Conservation (phyloP, 1,140 invertebrate species). For the Cyrtorhinus lividipennis region DNA sequence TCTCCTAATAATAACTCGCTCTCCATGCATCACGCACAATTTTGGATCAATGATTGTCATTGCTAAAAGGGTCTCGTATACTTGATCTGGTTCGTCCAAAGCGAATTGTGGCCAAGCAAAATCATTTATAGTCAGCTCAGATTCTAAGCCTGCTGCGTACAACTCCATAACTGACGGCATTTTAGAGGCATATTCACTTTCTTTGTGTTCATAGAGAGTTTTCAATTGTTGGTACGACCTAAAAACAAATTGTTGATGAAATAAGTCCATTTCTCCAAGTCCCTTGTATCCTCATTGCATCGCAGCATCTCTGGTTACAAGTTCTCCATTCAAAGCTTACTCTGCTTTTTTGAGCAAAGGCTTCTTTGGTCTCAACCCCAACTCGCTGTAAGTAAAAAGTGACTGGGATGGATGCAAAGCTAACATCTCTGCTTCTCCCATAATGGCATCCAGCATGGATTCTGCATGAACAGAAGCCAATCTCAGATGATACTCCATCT, state of each 20-base stretch:
- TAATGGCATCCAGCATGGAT: background rate
- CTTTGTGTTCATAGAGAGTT: background rate
- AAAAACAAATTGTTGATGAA: background rate
- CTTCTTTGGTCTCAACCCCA: background rate
- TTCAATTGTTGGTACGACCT: background rate
- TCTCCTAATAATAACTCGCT: slow-evolving; percentile 3
- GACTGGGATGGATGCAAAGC: background rate
- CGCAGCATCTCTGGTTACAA: no score
- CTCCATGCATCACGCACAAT: background rate
- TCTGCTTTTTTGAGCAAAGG: background rate
- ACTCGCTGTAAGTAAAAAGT: background rate
- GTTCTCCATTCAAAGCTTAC: background rate
- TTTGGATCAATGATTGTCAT: background rate
- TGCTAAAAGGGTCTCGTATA: slow-evolving; percentile 1
- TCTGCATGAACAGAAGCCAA: background rate
- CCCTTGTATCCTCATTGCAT: no score
- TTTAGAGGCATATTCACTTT: slow-evolving; percentile 5
- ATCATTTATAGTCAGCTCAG: background rate
- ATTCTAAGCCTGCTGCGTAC: background rate
- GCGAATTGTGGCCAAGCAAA: background rate
- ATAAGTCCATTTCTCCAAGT: background rate
- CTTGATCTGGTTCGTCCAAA: background rate
- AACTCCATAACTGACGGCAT: background rate
- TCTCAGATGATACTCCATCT: background rate
- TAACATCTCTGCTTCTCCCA: background rate